Evolutionary conservation across 2,888 invertebrate species (phyloP), one percentile per base, ranked within the genome.

Genomic region (Synanthedon andrenaeformis): DNA sequence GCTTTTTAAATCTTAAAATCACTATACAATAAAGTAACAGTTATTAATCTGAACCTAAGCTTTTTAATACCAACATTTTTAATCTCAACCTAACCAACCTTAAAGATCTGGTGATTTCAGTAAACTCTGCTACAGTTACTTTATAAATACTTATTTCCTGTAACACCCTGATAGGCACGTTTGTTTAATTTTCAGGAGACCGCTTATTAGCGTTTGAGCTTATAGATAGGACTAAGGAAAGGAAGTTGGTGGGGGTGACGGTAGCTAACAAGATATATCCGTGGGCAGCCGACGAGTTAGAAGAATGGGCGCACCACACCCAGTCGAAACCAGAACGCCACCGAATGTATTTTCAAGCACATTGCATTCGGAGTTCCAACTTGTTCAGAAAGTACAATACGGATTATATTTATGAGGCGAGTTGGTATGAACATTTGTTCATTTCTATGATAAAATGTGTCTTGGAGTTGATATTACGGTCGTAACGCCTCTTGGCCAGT

Each of bases 231-330:
- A 76, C 77, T 28, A 57, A 70, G 49, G 74, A 89, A 69, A 52
- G 66, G 48, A 79, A 79, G 64, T 61, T 90, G 65, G 66, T 89
- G 0, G 90, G 89, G 0, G 80, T 89, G 1, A 63, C 72, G 5
- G 80, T 90, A 0, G 88, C 86, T 53, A 81, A 80, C 60, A 81
- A 80, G 52, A 66, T 82, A 0, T 82, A 74, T 58, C 87, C 88
- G 0, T 90, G 90, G 90, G 85, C 82, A 63, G 76, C 87, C 0
- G 74, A 79, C 23, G 77, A 89, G 66, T 72, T 82, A 1, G 89
- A 90, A 55, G 85, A 88, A 56, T 82, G 89, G 74, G 90, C 89
- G 0, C 88, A 89, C 58, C 71, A 64, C 56, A 79, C 89, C 0
- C 50, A 59, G 1, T 73, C 77, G 10, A 65, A 56, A 3, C 79